These are phyloP conservation scores for Heterodera filipjevi DNA, from an alignment of 2,888 invertebrate species.

Conservation along the genomic window DNA sequence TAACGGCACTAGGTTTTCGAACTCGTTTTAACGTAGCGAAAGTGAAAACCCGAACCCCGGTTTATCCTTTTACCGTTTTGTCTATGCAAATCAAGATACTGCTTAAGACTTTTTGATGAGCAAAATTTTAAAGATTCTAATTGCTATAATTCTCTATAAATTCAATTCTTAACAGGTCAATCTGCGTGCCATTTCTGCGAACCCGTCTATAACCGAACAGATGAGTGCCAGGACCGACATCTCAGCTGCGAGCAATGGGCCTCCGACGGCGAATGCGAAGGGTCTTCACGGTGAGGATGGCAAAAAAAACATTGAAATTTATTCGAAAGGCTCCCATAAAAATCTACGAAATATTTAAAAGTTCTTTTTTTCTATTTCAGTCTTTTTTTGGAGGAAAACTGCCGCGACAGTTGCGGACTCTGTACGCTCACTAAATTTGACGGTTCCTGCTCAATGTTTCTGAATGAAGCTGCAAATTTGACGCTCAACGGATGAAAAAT, in stretches of 20 bases:
- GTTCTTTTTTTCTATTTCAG: background rate
- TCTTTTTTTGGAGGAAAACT: conserved; percentile 62
- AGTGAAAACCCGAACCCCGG: too few relatives aligned
- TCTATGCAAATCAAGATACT: too few relatives aligned
- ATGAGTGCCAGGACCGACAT: conserved; percentile 60
- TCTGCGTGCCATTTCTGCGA: conserved; percentile 55
- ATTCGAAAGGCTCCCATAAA: background rate
- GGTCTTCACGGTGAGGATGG: conserved; percentile 27
- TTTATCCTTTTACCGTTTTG: too few relatives aligned
- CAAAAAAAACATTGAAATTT: background rate
- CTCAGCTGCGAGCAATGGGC: conserved; percentile 53
- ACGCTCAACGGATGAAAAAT: background rate
- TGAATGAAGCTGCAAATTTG: background rate
- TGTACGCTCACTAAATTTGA: conserved; percentile 39
- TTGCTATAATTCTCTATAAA: too few relatives aligned
- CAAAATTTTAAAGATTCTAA: too few relatives aligned
- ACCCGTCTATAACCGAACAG: conserved; percentile 54
- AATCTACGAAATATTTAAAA: too few relatives aligned
- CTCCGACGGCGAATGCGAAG: conserved; percentile 40
- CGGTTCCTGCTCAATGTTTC: conserved; percentile 19
- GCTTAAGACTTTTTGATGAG: too few relatives aligned
- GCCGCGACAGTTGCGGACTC: conserved; percentile 55
- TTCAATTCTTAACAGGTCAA: conserved; percentile 27
- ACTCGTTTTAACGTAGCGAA: too few relatives aligned
- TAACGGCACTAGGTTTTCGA: too few relatives aligned